Conservation (phyloP, 2,797 vertebrate genomes). For the Arremon brunneinucha region DNA sequence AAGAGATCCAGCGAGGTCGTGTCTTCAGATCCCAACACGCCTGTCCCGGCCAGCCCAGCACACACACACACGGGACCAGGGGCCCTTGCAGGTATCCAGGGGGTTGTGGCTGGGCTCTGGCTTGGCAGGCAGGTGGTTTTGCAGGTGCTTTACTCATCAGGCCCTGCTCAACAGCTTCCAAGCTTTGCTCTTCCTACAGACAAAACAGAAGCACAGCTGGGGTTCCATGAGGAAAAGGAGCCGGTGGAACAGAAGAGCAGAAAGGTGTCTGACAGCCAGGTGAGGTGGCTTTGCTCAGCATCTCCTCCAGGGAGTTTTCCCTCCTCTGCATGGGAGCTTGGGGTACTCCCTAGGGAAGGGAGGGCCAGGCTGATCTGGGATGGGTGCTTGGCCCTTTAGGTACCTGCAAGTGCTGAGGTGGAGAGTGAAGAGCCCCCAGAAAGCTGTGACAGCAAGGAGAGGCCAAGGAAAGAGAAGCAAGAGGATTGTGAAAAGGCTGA, state of each 20-base stretch:
- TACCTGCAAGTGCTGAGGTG: background rate
- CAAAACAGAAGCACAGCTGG: slow-evolving; percentile 79
- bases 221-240: slow-evolving; percentile 86
- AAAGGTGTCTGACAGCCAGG: slow-evolving; percentile 82
- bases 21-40: slow-evolving; percentile 93
- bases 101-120: background rate
- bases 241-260: slow-evolving; percentile 77
- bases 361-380: background rate
- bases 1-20: slow-evolving; percentile 86
- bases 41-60: slow-evolving; percentile 88
- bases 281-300: slow-evolving; percentile 35
- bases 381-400: background rate
- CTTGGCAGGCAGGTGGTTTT: background rate
- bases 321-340: background rate
- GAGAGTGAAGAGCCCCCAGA: slow-evolving; percentile 57
- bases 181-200: slow-evolving; percentile 71
- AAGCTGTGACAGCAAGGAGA: slow-evolving; percentile 47
- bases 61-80: slow-evolving; percentile 75
- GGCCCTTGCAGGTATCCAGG: slow-evolving; percentile 78
- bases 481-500: slow-evolving; percentile 81
- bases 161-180: background rate
- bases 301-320: background rate
- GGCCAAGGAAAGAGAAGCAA: slow-evolving; percentile 40
- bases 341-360: background rate
- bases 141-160: no score